Base-by-base conservation (phyloP, 2,113 vertebrate genomes). In the Callospermophilus lateralis region DNA sequence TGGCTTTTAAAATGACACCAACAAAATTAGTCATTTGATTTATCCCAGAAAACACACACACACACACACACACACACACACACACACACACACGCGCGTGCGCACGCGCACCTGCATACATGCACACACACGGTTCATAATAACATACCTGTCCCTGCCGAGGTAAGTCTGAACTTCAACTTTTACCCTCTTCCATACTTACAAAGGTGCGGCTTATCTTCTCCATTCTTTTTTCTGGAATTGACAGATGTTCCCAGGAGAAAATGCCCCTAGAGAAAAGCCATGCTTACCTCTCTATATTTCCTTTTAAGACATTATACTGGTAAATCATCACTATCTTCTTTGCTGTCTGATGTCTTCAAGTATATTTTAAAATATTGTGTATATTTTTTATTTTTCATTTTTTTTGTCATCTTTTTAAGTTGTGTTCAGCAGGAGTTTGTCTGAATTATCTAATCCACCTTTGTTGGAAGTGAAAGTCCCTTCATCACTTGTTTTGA, bases 401-500 rank as follows among this genome's bases (percentile, higher is more conserved):
- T 20, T 58, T 58, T 58, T 79, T 95, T 96, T 93, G 51, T 42
- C 8, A 63, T 88, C 17, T 70, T 90, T 95, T 89, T n/a, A 86
- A 48, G 39, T 42, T 78, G 4, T 89, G 51, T 90, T 77, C 39
- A 55, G 9, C 67, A 61, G 76, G 53, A 92, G 2, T 84, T 76
- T 45, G 17, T 83, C 53, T 95, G 20, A 79, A 84, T 85, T 42
- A 73, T 77, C 51, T 76, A 80, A 77, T 39, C 3, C 8, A 19
- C 2, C 4, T 32, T 91, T 51, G 70, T 70, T 63, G 19, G 48
- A 87, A 92, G 34, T 86, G 24, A 65, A 90, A 84, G 3, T 70
- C 17, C 12, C 30, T 10, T 78, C 86, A 37, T 11, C 6, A 37
- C 61, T 90, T 95, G 70, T 28, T 92, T 93, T 98, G 84, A 95